Conservation (phyloP, 1,140 invertebrate genomes). For the Bicyclus anynana region DNA sequence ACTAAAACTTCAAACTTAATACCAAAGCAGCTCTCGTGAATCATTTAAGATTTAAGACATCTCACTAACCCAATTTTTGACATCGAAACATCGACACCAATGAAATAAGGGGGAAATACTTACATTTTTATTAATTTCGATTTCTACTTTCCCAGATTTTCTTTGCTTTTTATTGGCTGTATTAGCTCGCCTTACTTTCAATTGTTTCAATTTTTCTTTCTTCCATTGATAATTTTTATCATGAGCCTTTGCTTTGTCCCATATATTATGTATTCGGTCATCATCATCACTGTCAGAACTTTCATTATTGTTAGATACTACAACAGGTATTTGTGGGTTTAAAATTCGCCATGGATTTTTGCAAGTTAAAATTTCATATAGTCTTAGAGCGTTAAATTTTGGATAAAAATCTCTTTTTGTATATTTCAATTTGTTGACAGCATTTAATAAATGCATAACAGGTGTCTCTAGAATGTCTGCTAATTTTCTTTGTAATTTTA, state of each 20-base stretch:
- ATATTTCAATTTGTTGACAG: slow-evolving; percentile 82
- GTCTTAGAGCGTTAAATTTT: slow-evolving; percentile 78
- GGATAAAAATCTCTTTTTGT: slow-evolving; percentile 82
- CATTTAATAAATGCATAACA: slow-evolving; percentile 81
- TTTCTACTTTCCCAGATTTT: slow-evolving; percentile 33
- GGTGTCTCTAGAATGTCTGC: slow-evolving; percentile 84
- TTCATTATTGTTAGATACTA: slow-evolving; percentile 34
- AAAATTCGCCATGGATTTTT: slow-evolving; percentile 74
- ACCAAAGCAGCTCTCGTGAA: too few species aligned
- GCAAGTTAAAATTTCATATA: slow-evolving; percentile 80
- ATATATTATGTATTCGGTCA: slow-evolving; percentile 61
- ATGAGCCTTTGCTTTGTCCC: slow-evolving; percentile 63
- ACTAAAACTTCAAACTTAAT: too few species aligned
- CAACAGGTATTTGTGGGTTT: slow-evolving; percentile 62
- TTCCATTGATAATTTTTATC: slow-evolving; percentile 73
- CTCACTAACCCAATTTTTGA: not conserved
- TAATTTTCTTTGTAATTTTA: slow-evolving; percentile 81
- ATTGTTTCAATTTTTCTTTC: slow-evolving; percentile 58
- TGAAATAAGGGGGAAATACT: slow-evolving; percentile 22
- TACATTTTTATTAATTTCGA: slow-evolving; percentile 55
- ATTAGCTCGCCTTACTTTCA: slow-evolving; percentile 63
- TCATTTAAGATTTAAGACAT: too few species aligned
- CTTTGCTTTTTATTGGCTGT: slow-evolving; percentile 49
- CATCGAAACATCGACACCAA: too few species aligned
- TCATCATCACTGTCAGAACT: slow-evolving; percentile 64